Conservation (phyloP, 2,113 vertebrate genomes). For the Sitta europaea region DNA sequence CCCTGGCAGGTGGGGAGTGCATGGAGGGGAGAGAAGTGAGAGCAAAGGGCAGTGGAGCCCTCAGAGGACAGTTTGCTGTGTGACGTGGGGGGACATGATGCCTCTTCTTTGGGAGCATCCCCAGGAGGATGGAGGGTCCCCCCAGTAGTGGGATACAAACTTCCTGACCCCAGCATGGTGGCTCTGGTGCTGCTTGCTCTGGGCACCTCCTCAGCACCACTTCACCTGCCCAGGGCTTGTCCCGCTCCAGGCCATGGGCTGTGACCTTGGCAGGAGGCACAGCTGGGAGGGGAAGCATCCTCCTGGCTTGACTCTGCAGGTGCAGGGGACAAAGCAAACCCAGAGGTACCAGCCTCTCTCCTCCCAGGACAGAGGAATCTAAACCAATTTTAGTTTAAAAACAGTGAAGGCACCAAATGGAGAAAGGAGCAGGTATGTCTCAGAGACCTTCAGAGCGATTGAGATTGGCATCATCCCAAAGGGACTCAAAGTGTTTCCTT, state of each 20-base stretch:
- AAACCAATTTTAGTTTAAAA: background rate
- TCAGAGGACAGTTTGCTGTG: fast-evolving
- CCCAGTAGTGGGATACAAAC: fast-evolving
- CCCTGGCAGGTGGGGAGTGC: background rate
- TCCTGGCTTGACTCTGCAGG: background rate
- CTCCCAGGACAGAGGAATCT: background rate
- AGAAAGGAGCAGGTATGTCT: background rate
- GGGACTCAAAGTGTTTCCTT: background rate
- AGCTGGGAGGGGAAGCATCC: fast-evolving
- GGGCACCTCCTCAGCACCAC: background rate
- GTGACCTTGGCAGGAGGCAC: fast-evolving
- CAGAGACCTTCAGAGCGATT: background rate
- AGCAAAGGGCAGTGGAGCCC: background rate
- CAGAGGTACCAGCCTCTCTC: background rate
- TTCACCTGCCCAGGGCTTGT: background rate
- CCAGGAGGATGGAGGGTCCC: background rate
- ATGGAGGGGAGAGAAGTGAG: background rate
- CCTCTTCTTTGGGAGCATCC: background rate
- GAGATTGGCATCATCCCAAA: background rate
- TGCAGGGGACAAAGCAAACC: background rate
- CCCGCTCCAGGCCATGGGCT: background rate
- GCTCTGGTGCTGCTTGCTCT: background rate
- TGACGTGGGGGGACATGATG: background rate
- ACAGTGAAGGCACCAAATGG: fast-evolving
- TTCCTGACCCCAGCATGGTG: background rate